These are phyloP conservation scores for Sanderia malayensis DNA, from an alignment of 30 jellyfish, hydroid and myxozoan species.

Conservation along the genomic window DNA sequence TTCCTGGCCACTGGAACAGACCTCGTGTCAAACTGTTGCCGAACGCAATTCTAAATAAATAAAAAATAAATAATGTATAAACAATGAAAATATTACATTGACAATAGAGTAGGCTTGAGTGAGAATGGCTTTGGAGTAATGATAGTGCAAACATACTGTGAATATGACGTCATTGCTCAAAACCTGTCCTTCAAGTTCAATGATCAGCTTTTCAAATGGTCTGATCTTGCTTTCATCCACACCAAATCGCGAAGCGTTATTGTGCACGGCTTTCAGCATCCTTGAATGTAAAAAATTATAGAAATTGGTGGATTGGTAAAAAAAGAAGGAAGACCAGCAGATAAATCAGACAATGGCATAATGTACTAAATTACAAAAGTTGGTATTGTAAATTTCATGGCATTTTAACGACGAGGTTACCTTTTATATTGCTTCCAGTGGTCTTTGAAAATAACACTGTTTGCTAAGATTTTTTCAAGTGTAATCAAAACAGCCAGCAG, in stretches of 20 bases:
- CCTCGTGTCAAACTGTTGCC: slow-evolving; percentile 81
- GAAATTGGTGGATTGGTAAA: too few species aligned
- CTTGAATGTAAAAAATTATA: slow-evolving; percentile 47
- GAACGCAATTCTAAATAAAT: slow-evolving; percentile 70
- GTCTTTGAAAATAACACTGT: slow-evolving; percentile 64
- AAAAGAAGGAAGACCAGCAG: too few species aligned
- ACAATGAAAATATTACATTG: too few species aligned
- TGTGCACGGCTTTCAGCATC: slow-evolving; percentile 93
- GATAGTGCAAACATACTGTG: slow-evolving; percentile 51
- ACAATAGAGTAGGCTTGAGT: too few species aligned
- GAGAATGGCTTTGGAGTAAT: too few species aligned
- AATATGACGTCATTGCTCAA: slow-evolving; percentile 73
- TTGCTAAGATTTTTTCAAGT: slow-evolving; percentile 73
- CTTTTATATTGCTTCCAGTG: slow-evolving; percentile 93
- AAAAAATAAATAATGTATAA: not conserved
- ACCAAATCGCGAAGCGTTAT: slow-evolving; percentile 78
- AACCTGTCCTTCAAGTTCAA: slow-evolving; percentile 87
- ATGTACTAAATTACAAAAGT: too few species aligned
- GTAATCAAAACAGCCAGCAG: slow-evolving; percentile 77
- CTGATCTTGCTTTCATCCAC: slow-evolving; percentile 89
- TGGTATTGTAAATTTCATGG: too few species aligned
- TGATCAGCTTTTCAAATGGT: slow-evolving; percentile 88
- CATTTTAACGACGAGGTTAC: slow-evolving; percentile 50
- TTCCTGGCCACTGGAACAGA: slow-evolving; percentile 83
- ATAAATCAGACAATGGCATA: too few species aligned